Evolutionary conservation across 2,113 vertebrate genomes (phyloP).

Genomic region (Puntigrus tetrazona): DNA sequence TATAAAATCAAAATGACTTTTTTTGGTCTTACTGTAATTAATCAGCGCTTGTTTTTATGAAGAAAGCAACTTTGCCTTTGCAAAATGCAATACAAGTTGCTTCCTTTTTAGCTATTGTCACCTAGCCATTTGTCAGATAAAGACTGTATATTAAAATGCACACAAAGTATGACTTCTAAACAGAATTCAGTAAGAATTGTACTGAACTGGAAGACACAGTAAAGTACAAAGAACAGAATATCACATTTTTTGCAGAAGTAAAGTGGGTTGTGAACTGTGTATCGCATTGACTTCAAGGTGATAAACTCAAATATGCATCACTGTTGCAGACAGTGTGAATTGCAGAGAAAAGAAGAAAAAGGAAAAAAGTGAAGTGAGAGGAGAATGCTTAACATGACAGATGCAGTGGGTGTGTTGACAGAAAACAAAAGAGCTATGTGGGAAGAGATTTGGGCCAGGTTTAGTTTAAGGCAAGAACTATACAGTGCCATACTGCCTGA

Average conservation of each 20-base stretch:
- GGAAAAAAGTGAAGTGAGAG: slow-evolving; percentile 13
- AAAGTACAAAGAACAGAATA: background rate
- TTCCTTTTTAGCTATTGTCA: background rate
- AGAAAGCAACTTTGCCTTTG: background rate
- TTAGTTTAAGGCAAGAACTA: background rate
- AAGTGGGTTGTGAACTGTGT: slow-evolving; percentile 5
- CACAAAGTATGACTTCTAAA: background rate
- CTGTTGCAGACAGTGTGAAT: slow-evolving; percentile 19
- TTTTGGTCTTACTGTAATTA: background rate
- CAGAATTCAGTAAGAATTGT: background rate
- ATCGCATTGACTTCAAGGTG: slow-evolving; percentile 12
- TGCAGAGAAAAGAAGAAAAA: background rate
- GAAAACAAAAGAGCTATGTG: slow-evolving; percentile 57
- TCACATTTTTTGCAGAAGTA: background rate
- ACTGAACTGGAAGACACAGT: background rate
- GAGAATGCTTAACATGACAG: slow-evolving; percentile 53
- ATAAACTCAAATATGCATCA: slow-evolving; percentile 12
- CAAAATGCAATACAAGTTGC: background rate
- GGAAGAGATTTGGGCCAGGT: slow-evolving; percentile 63
- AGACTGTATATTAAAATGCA: background rate
- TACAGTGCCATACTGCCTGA: background rate
- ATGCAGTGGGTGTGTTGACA: slow-evolving; percentile 66
- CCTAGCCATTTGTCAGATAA: background rate
- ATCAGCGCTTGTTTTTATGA: background rate
- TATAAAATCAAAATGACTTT: background rate